Percentiles rank a stretch among this genome's conserved stretches.
phyloP scores from a whole-genome alignment of 2,888 invertebrate species.

The Oscheius sp. region DNA sequence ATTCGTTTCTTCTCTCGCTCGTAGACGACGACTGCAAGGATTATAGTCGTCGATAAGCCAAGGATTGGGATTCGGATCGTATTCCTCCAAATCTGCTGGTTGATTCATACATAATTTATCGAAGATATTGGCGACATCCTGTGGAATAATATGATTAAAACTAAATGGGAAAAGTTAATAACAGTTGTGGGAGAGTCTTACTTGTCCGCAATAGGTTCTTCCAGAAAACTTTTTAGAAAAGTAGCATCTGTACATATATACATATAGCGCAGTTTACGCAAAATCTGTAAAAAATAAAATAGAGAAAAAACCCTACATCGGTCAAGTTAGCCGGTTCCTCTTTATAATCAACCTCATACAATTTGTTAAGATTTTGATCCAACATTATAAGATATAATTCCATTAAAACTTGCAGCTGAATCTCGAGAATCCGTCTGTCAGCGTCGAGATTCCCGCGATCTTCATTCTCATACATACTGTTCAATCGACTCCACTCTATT shows the following conservation, averaged over 20 bases:
- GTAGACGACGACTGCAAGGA: neutral
- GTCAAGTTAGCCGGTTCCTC: neutral
- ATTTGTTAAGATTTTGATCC: too few species aligned
- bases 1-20: constrained; percentile 3
- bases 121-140: constrained; percentile 44
- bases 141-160: constrained; percentile 38
- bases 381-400: neutral
- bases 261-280: constrained; percentile 40
- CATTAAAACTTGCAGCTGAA: constrained; percentile 1
- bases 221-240: constrained; percentile 35
- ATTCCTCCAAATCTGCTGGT: constrained; percentile 47
- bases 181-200: constrained; percentile 21
- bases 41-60: constrained; percentile 11
- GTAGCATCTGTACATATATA: constrained; percentile 35
- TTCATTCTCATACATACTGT: neutral
- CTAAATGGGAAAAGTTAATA: constrained; percentile 22
- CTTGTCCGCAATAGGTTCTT: constrained; percentile 43
- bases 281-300: constrained; percentile 2
- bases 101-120: constrained; percentile 48
- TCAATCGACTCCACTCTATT: neutral
- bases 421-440: constrained; percentile 10
- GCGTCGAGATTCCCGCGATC: neutral
- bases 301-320: neutral
- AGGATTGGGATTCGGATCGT: constrained; percentile 28
- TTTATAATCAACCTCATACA: neutral